Base-by-base conservation (phyloP, 2,797 vertebrate genomes). In the Sebastes diaconus region DNA sequence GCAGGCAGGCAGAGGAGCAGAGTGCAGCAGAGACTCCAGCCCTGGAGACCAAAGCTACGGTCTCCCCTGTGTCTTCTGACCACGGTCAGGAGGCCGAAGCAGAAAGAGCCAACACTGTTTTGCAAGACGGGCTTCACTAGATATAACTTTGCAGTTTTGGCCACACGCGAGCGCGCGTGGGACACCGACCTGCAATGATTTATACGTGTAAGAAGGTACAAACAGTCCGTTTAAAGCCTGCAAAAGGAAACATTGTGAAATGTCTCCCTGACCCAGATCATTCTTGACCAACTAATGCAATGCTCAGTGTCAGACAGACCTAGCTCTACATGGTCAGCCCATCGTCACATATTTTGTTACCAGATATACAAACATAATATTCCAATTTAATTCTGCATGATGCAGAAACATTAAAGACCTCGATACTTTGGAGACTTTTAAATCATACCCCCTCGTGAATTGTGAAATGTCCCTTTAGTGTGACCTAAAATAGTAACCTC, bases 401-500 rank as follows among this genome's bases (percentile, higher is more conserved):
- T 65, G 5, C 34, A 39, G n/a, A 75, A 68, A 58, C 6, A 60
- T 39, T 64, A 3, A 69, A 29, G 7, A 46, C 4, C 4, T 14
- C n/a, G 8, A 66, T 22, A 42, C 16, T 58, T 32, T 29, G 2
- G 2, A 46, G 6, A 52, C 3, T 24, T 73, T 60, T 27, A 30
- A 73, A 63, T 61, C 36, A 0, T 6, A 66, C 4, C 4, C 22
- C 2, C 1, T 61, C 5, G 9, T 25, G 6, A 32, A 64, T 71
- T 68, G 11, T 13, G 4, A 81, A 68, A 42, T 50, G 14, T 61
- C 0, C 22, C 30, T 60, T 63, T 29, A 29, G 8, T 75, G 6
- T 68, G 75, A 83, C 58, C 68, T 79, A 30, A 86, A 76, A 84
- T 83, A 88, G 73, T 55, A 54, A 68, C 27, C 18, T 71, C 34